Evolutionary conservation across 2,888 invertebrate species (phyloP), one percentile per base, ranked within the genome.

Genomic region (Ormyrus thymus): DNA sequence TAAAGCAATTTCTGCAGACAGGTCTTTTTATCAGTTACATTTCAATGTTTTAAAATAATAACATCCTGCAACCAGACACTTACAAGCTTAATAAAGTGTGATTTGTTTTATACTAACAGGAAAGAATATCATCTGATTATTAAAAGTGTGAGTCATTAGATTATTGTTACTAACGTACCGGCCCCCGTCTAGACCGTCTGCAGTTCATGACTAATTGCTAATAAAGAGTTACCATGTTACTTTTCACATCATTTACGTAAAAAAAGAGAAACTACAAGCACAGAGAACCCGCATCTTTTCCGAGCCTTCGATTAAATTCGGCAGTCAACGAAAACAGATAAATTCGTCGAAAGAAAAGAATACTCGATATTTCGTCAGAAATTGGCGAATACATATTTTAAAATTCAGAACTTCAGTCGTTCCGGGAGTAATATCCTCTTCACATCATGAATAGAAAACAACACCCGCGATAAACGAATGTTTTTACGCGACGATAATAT

Each of bases 151-250:
- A 79, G 29, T 70, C 70, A 79, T 6, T 65, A 2, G n/a, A 1
- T 46, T 66, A 64, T 76, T 58, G n/a, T 70, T 55, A 58, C 11
- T 59, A 59, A 29, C 13, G 56, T 51, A 6, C 7, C 50, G 55
- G 61, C 59, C 13, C 43, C 58, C 69, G 10, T 58, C 29, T 29
- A 0, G 3, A 29, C 29, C 3, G 29, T 4, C 29, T 11, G 48
- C 10, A 65, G 51, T 64, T 64, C 46, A 78, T 78, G 74, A 70
- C 75, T 75, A 70, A 79, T 45, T 62, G 48, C 46, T 58, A 7
- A 50, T 56, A 70, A 56, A 76, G 56, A 55, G 48, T 48, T 51
- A 48, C 7, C 51, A n/a, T 58, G 8, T 58, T 29, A 29, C 29
- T 29, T 29, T 56, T 3, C 2, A 11, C 15, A 7, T 9, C 11